These are phyloP conservation scores for Melanogrammus aeglefinus DNA, from an alignment of 2,797 vertebrate species.

Conservation along the genomic window DNA sequence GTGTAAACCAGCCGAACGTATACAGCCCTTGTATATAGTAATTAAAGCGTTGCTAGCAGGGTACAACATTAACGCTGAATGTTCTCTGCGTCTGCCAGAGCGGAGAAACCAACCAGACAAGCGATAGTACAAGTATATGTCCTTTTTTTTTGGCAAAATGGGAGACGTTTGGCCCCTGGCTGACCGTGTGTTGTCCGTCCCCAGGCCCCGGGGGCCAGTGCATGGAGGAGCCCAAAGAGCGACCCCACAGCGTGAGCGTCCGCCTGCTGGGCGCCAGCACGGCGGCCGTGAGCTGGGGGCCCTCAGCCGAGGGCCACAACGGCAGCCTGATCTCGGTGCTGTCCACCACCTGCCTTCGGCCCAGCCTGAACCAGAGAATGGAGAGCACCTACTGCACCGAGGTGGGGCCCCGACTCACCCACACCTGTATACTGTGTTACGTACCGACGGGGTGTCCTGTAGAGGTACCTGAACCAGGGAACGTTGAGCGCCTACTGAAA, in stretches of 20 bases:
- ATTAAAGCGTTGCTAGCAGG: background rate
- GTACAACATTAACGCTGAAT: background rate
- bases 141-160: too few relatives aligned
- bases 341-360: constrained; percentile 87
- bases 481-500: too few relatives aligned
- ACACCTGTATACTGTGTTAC: too few relatives aligned
- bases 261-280: constrained; percentile 82
- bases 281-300: constrained; percentile 82
- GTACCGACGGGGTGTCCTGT: too few relatives aligned
- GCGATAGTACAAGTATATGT: background rate
- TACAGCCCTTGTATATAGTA: background rate
- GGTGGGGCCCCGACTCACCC: constrained; percentile 57
- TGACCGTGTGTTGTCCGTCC: background rate
- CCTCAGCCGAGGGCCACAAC: constrained; percentile 68
- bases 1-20: background rate
- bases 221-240: constrained; percentile 85
- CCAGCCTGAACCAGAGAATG: constrained; percentile 87
- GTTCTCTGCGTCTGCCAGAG: background rate
- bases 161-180: background rate
- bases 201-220: constrained; percentile 80
- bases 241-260: constrained; percentile 80
- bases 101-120: background rate
- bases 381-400: constrained; percentile 87
- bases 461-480: too few relatives aligned
- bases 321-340: constrained; percentile 85